Evolutionary conservation across 2,888 invertebrate species (phyloP).

Genomic region (Nemurella pictetii): DNA sequence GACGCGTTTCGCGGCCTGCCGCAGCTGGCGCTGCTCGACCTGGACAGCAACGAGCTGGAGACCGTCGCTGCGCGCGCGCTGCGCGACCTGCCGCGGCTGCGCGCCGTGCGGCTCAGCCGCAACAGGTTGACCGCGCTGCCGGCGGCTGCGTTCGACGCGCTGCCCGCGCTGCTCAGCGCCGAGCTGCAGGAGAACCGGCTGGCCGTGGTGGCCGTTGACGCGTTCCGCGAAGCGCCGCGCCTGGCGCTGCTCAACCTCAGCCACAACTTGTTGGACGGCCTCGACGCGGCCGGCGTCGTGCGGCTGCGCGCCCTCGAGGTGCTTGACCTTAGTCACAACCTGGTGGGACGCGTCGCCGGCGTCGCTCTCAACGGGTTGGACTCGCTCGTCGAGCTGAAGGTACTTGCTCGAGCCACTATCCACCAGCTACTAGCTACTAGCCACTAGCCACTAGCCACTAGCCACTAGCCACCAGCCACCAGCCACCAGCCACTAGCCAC

Average conservation of each 20-base stretch:
- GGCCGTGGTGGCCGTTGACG: conserved; percentile 69
- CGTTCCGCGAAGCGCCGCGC: conserved; percentile 77
- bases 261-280: conserved; percentile 72
- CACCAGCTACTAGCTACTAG: too few species aligned
- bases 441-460: too few species aligned
- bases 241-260: conserved; percentile 82
- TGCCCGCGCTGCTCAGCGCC: conserved; percentile 71
- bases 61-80: conserved; percentile 74
- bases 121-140: conserved; percentile 59
- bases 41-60: conserved; percentile 80
- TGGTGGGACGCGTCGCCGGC: conserved; percentile 64
- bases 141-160: conserved; percentile 73
- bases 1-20: conserved; percentile 73
- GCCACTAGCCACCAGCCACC: too few species aligned
- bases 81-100: conserved; percentile 67
- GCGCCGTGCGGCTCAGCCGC: conserved; percentile 65
- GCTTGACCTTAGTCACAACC: conserved; percentile 81
- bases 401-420: too few species aligned
- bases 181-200: conserved; percentile 81
- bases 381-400: conserved; percentile 82
- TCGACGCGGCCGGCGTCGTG: conserved; percentile 75
- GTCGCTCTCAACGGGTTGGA: conserved; percentile 76
- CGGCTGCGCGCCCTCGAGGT: conserved; percentile 79
- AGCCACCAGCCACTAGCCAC: too few species aligned
- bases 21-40: conserved; percentile 71